A percentile compares a stretch with the other conserved stretches of the same genome.
Conservation (phyloP, 2,797 vertebrate genomes). For the Brotogeris chrysoptera region DNA sequence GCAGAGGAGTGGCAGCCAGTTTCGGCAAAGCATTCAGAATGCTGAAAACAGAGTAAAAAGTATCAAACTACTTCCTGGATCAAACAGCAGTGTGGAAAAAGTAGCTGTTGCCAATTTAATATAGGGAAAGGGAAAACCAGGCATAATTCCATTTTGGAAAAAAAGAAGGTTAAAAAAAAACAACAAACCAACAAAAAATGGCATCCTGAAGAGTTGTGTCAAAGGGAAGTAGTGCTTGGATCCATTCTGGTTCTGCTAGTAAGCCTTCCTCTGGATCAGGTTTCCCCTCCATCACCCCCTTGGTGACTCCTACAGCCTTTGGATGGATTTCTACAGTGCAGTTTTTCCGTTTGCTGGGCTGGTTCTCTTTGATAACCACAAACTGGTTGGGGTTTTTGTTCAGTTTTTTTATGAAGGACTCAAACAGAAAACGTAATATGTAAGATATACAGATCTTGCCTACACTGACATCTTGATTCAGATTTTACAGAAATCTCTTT, state of each 20-base stretch:
- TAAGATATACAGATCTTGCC: not conserved
- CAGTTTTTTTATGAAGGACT: not conserved
- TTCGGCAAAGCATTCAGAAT: not conserved
- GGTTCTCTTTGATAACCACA: not conserved
- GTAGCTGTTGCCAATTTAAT: not conserved
- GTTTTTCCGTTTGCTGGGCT: not conserved
- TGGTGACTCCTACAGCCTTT: not conserved
- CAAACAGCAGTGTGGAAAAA: not conserved
- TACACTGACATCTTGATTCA: not conserved
- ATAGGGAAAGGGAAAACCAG: not conserved
- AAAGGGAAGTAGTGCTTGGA: not conserved
- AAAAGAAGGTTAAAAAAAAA: not conserved
- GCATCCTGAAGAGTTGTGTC: not conserved
- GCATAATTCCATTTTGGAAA: not conserved
- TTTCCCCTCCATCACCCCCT: not conserved
- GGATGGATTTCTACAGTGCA: not conserved
- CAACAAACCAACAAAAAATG: not conserved
- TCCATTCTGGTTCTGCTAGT: not conserved
- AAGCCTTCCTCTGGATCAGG: not conserved
- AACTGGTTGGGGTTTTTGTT: rapidly evolving
- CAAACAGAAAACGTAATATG: not conserved
- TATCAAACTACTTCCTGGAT: rapidly evolving
- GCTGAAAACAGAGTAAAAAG: not conserved
- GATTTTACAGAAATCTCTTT: not conserved
- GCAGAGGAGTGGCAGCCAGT: not conserved